Evolutionary conservation across 2,113 vertebrate species (phyloP).

Genomic region (Chascanopsetta lugubris): DNA sequence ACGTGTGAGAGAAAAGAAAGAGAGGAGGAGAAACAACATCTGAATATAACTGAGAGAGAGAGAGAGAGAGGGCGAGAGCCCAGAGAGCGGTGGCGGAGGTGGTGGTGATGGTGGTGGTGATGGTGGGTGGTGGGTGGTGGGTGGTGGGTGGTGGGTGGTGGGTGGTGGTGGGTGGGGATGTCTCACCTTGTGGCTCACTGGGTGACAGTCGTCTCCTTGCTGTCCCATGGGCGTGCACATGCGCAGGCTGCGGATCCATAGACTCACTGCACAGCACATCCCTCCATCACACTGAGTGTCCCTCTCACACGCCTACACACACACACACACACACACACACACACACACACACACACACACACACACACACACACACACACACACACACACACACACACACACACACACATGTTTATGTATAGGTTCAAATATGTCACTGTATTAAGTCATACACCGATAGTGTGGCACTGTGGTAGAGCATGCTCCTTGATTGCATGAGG

Average conservation of each 20-base stretch:
- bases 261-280: slow-evolving; percentile 93
- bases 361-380: not conserved
- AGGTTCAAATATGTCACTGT: not conserved
- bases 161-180: not conserved
- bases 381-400: not conserved
- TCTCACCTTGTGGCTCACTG: slow-evolving; percentile 91
- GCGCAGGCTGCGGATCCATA: slow-evolving; percentile 92
- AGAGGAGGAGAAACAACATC: no score
- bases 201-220: slow-evolving; percentile 90
- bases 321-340: slow-evolving; percentile 41
- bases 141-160: not conserved
- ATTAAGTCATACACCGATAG: not conserved
- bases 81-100: no score
- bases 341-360: slow-evolving; percentile 25
- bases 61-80: no score
- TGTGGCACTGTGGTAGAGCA: no score
- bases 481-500: no score
- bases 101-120: no score
- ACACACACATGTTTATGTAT: not conserved
- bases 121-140: no score
- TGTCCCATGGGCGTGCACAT: slow-evolving; percentile 92
- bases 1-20: no score
- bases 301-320: slow-evolving; percentile 83
- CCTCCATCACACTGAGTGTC: slow-evolving; percentile 90
- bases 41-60: no score